Conservation (phyloP, 2,797 vertebrate genomes). For the Coregonus ussuriensis region DNA sequence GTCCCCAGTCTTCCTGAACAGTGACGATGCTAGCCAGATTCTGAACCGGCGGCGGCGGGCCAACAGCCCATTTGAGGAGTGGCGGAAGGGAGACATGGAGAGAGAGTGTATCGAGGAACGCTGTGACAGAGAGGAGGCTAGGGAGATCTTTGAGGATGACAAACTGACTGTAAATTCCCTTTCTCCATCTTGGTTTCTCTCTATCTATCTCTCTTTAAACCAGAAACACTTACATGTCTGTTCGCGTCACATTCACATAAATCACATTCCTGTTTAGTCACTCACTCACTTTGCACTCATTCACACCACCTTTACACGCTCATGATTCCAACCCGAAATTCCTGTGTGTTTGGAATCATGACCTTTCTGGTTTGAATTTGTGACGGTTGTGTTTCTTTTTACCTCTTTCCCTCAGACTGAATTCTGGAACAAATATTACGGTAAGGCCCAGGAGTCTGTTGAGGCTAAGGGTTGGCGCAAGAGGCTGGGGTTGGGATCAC, state of each 20-base stretch:
- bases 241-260: not conserved
- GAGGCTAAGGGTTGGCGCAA: not conserved
- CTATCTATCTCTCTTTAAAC: not conserved
- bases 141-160: constrained; percentile 88
- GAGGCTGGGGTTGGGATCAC: not conserved
- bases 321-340: not conserved
- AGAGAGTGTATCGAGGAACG: constrained; percentile 89
- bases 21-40: constrained; percentile 72
- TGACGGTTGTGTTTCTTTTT: not conserved
- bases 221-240: not conserved
- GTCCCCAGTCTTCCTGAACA: constrained; percentile 81
- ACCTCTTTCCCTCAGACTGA: constrained; percentile 71
- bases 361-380: not conserved
- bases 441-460: constrained; percentile 70
- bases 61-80: constrained; percentile 82
- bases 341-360: not conserved
- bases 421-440: constrained; percentile 86
- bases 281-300: not conserved
- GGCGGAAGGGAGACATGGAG: constrained; percentile 86
- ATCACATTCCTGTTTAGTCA: not conserved
- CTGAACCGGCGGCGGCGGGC: constrained; percentile 80
- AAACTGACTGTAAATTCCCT: constrained; percentile 75
- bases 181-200: not conserved
- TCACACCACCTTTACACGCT: not conserved
- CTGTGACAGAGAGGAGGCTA: constrained; percentile 87